Conservation (phyloP, 2,113 vertebrate genomes). For the Trochalopteron elliotii region DNA sequence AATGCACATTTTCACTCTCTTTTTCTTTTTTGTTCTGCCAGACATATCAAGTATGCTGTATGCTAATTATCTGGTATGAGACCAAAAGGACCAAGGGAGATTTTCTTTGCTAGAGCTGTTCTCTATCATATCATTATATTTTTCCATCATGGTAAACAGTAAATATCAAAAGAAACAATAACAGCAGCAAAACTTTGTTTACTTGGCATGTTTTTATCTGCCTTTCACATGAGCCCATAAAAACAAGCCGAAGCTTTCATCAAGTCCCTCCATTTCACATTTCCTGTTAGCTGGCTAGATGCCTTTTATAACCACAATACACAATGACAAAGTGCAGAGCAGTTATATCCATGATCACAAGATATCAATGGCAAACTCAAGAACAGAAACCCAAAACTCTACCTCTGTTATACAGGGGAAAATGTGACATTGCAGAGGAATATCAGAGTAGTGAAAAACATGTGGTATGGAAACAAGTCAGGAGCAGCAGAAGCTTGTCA, state of each 20-base stretch:
- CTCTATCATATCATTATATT: not conserved
- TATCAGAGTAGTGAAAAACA: not conserved
- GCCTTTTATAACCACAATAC: conserved; percentile 3
- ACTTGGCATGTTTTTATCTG: not conserved
- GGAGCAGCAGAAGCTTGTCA: not conserved
- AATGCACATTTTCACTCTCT: conserved; percentile 36
- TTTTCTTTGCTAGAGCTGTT: not conserved
- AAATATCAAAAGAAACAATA: conserved; percentile 24
- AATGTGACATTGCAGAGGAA: not conserved
- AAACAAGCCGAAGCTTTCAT: not conserved
- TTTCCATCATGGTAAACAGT: not conserved
- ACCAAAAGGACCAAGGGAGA: not conserved
- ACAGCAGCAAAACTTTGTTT: not conserved
- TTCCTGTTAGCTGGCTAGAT: not conserved
- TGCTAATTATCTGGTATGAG: conserved; percentile 40
- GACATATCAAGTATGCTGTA: conserved; percentile 15
- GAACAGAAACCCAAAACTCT: not conserved
- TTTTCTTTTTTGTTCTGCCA: conserved; percentile 19
- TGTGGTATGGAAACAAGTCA: not conserved
- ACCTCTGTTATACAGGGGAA: not conserved
- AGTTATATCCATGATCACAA: not conserved
- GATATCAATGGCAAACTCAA: not conserved
- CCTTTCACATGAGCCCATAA: not conserved
- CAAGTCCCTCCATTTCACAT: not conserved
- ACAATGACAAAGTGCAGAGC: not conserved